phyloP scores from a whole-genome alignment of 1,140 invertebrate species.

The Eupristina koningsbergeri region DNA sequence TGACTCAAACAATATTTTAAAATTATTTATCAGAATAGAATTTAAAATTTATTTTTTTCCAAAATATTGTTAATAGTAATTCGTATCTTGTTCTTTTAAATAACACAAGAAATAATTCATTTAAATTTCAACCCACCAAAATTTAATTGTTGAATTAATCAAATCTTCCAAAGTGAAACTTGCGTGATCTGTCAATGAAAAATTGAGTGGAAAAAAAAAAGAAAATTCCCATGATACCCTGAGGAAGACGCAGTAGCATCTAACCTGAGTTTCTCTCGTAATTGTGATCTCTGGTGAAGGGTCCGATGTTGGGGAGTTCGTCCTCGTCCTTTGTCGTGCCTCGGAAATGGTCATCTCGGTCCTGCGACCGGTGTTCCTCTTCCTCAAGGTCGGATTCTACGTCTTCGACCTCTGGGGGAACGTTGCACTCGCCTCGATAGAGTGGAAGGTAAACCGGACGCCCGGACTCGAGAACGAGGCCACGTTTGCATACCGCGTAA shows the following conservation, averaged over 20 bases:
- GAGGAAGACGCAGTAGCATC: too few species aligned
- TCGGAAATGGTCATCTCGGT: background rate
- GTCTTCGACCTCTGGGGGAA: conserved; percentile 65
- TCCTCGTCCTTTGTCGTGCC: conserved; percentile 29
- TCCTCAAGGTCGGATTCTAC: conserved; percentile 45
- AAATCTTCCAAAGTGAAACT: background rate
- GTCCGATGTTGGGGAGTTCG: conserved; percentile 55
- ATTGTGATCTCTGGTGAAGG: conserved; percentile 67
- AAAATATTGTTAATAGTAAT: too few species aligned
- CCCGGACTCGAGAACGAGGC: conserved; percentile 83
- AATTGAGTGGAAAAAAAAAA: too few species aligned
- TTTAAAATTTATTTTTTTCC: too few species aligned
- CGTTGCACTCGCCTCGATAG: conserved; percentile 83
- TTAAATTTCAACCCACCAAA: too few species aligned
- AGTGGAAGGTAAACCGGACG: conserved; percentile 81
- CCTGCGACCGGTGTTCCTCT: background rate
- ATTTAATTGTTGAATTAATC: background rate
- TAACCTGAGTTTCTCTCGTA: conserved; percentile 59
- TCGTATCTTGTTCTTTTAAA: too few species aligned
- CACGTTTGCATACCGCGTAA: conserved; percentile 85
- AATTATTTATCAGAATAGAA: too few species aligned
- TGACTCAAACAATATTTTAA: too few species aligned
- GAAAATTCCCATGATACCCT: too few species aligned
- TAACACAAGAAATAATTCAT: too few species aligned
- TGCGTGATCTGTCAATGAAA: too few species aligned